These are phyloP conservation scores for Pituophis catenifer DNA, from an alignment of 2,113 vertebrate genomes.

Conservation along the genomic window DNA sequence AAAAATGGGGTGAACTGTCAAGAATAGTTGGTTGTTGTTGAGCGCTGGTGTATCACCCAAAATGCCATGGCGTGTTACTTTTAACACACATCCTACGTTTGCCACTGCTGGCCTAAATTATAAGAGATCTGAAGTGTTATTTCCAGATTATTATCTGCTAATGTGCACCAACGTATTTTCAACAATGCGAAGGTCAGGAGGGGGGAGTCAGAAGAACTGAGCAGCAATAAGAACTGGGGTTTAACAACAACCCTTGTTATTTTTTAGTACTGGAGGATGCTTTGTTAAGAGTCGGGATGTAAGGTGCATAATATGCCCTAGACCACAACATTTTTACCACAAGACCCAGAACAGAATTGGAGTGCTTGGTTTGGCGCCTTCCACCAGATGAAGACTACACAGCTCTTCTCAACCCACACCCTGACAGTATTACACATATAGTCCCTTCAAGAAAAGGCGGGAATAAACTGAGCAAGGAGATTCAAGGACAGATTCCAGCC, in stretches of 20 bases:
- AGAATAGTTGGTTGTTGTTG: neutral
- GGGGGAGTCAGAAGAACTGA: neutral
- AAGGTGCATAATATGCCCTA: neutral
- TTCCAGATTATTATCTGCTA: neutral
- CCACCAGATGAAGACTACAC: neutral
- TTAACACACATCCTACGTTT: neutral
- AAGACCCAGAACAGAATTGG: neutral
- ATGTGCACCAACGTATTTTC: neutral
- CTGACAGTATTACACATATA: too few relatives aligned
- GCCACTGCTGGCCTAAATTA: neutral
- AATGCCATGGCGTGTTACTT: neutral
- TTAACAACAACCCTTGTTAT: neutral
- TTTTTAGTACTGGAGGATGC: neutral
- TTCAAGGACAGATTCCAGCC: neutral
- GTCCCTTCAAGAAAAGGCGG: neutral
- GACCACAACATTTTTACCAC: neutral
- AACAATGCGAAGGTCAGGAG: neutral
- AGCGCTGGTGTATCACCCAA: neutral
- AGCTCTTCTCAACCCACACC: neutral
- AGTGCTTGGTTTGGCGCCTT: neutral
- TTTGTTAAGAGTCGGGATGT: neutral
- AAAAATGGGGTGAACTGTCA: neutral
- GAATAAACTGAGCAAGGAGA: neutral
- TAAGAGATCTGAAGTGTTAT: neutral
- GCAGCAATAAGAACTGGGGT: neutral